Conservation (phyloP, 2,113 vertebrate genomes). For the Xiphias gladius region DNA sequence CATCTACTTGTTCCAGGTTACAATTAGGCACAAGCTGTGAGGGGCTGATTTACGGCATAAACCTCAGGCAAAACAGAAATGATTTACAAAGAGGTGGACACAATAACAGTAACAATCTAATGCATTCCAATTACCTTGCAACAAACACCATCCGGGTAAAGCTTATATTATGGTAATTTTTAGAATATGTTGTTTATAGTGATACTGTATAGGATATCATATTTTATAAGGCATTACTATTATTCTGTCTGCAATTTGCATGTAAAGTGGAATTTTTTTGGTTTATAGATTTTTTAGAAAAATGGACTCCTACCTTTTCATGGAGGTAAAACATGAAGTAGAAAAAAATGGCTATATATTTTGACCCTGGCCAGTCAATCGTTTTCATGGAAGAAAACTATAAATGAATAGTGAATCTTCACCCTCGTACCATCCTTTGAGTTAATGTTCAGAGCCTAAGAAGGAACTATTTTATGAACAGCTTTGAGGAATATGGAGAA, state of each 20-base stretch:
- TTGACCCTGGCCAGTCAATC: neutral
- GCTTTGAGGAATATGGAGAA: neutral
- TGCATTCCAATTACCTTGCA: slow-evolving; percentile 15
- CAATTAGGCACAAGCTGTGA: neutral
- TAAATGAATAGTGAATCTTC: neutral
- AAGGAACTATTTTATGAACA: neutral
- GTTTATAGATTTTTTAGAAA: neutral
- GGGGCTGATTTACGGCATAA: neutral
- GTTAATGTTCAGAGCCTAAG: neutral
- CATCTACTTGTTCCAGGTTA: slow-evolving; percentile 1
- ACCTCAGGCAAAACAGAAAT: neutral
- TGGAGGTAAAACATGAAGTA: neutral
- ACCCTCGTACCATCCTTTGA: neutral
- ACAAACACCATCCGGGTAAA: neutral
- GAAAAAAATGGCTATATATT: neutral
- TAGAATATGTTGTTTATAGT: no score
- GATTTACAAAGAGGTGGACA: neutral
- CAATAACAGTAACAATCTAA: slow-evolving; percentile 2
- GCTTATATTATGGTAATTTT: no score
- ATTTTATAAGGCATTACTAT: neutral
- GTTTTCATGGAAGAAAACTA: neutral
- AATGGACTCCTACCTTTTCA: neutral
- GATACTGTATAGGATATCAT: neutral
- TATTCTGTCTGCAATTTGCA: neutral
- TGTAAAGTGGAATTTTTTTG: no score